These are phyloP conservation scores for Drosophila littoralis DNA, from an alignment of 1,140 invertebrate genomes.

Conservation along the genomic window DNA sequence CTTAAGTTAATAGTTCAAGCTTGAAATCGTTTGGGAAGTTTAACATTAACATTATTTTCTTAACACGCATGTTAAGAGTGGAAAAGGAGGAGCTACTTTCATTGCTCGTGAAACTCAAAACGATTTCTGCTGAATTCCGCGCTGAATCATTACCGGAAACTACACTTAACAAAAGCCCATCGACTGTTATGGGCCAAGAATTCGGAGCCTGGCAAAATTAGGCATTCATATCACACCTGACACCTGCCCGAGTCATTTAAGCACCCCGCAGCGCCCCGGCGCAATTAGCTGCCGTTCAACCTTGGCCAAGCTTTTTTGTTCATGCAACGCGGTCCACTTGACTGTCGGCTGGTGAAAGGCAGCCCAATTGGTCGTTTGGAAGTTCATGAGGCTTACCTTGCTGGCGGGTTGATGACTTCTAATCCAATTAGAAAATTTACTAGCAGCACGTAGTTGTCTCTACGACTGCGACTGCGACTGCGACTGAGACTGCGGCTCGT, in stretches of 20 bases:
- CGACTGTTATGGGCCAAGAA: conserved; percentile 40
- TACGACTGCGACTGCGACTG: conserved; percentile 46
- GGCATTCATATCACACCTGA: conserved; percentile 73
- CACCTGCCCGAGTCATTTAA: conserved; percentile 60
- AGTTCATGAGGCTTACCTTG: conserved; percentile 66
- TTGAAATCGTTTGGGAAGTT: not conserved
- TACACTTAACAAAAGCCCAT: not conserved
- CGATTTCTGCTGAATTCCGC: not conserved
- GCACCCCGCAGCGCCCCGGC: not conserved
- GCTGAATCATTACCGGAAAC: conserved; percentile 17
- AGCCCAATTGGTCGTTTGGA: conserved; percentile 39
- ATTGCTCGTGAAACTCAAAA: not conserved
- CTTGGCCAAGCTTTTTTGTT: conserved; percentile 36
- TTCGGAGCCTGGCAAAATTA: conserved; percentile 44
- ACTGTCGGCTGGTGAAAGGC: conserved; percentile 35
- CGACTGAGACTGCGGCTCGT: conserved; percentile 66
- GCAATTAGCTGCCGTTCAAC: conserved; percentile 42
- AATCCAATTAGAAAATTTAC: conserved; percentile 77
- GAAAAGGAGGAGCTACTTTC: no score
- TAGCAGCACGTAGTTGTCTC: conserved; percentile 51
- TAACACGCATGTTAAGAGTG: not conserved
- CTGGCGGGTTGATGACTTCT: conserved; percentile 67
- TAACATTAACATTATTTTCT: not conserved
- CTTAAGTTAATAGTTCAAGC: no score
- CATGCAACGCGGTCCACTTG: conserved; percentile 38